Conservation (phyloP, 2,888 invertebrate species). For the Neoascia interrupta region DNA sequence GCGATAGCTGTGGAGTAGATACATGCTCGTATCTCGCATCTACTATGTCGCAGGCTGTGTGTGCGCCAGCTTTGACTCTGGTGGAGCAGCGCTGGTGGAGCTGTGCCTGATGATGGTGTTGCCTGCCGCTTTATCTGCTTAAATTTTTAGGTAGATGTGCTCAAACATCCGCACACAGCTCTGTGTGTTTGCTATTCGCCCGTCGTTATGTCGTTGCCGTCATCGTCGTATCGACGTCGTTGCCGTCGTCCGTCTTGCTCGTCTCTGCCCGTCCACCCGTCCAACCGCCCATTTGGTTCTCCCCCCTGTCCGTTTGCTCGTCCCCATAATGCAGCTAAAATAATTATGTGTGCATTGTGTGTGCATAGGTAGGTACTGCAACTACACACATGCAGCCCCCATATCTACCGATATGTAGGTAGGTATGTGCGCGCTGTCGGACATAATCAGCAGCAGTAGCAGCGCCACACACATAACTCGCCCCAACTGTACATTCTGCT, state of each 20-base stretch:
- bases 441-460: constrained; percentile 62
- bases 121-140: constrained; percentile 59
- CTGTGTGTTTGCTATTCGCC: constrained; percentile 61
- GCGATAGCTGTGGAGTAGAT: constrained; percentile 56
- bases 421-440: constrained; percentile 40
- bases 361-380: constrained; percentile 54
- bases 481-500: constrained; percentile 51
- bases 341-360: constrained; percentile 70
- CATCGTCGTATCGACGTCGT: not conserved
- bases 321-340: constrained; percentile 69
- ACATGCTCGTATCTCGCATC: constrained; percentile 60
- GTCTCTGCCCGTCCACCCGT: not conserved
- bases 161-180: constrained; percentile 68
- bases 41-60: constrained; percentile 64
- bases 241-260: not conserved
- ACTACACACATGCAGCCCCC: not conserved
- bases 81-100: constrained; percentile 48
- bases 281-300: constrained; percentile 34
- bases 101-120: not conserved
- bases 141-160: constrained; percentile 69
- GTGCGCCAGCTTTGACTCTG: constrained; percentile 68
- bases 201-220: constrained; percentile 33
- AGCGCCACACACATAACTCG: constrained; percentile 33
- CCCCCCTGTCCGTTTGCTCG: constrained; percentile 28
- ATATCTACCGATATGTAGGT: constrained; percentile 18